Evolutionary conservation across 2,797 vertebrate species (phyloP).

Genomic region (Serranus cabrilla): DNA sequence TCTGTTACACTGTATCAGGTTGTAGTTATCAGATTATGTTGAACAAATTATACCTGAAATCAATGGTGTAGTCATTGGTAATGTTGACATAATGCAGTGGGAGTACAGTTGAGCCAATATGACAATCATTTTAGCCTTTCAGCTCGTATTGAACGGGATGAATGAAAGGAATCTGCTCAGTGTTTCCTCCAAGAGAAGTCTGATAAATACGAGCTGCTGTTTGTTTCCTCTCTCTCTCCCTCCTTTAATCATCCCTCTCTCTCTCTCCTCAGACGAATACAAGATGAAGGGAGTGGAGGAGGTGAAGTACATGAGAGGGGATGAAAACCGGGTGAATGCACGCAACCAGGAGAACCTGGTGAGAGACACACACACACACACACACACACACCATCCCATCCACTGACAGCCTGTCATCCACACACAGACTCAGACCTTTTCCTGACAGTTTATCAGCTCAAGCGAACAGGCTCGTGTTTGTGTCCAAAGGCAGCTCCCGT

Average conservation of each 20-base stretch:
- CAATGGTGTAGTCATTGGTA: slow-evolving; percentile 30
- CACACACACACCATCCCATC: slow-evolving; percentile 16
- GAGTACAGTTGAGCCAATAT: slow-evolving; percentile 20
- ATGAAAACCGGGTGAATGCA: slow-evolving; percentile 94
- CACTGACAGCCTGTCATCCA: slow-evolving; percentile 53
- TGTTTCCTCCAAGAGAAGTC: slow-evolving; percentile 33
- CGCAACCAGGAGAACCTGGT: slow-evolving; percentile 99
- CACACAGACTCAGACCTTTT: slow-evolving; percentile 59
- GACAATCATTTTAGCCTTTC: slow-evolving; percentile 29
- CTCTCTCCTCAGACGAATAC: slow-evolving; percentile 92
- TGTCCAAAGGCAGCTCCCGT: slow-evolving; percentile 46
- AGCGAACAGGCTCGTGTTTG: slow-evolving; percentile 58
- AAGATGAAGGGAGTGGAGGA: slow-evolving; percentile 99
- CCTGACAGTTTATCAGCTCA: slow-evolving; percentile 65
- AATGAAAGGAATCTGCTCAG: slow-evolving; percentile 32
- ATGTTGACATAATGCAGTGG: slow-evolving; percentile 36
- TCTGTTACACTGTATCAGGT: slow-evolving; percentile 32
- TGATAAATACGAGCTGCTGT: slow-evolving; percentile 45
- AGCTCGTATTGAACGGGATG: not conserved
- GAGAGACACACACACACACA: slow-evolving; percentile 74
- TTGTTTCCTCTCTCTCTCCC: slow-evolving; percentile 33
- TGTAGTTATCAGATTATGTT: slow-evolving; percentile 51
- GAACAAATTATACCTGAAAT: slow-evolving; percentile 40
- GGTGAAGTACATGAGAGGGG: slow-evolving; percentile 99
- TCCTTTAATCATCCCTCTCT: slow-evolving; percentile 49